phyloP scores from a whole-genome alignment of 1,140 invertebrate species.

The Bombus turneri region DNA sequence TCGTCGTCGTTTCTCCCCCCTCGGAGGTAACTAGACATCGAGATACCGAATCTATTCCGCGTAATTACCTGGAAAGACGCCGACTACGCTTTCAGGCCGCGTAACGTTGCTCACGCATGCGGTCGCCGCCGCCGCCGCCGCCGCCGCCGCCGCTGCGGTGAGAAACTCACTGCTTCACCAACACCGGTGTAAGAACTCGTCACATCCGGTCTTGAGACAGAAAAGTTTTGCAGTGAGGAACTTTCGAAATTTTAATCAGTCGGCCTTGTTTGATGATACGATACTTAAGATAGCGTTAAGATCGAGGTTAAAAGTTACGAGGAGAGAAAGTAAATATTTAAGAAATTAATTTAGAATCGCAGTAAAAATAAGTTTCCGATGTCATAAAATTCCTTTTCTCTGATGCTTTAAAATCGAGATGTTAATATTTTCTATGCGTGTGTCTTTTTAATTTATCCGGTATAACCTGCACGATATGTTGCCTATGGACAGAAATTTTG shows the following conservation, averaged over 20 bases:
- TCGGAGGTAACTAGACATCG: slow-evolving; percentile 57
- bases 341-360: too few relatives aligned
- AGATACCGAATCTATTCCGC: slow-evolving; percentile 74
- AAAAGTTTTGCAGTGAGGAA: neutral
- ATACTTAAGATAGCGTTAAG: neutral
- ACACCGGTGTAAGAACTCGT: neutral
- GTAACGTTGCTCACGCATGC: slow-evolving; percentile 49
- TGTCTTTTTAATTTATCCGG: too few relatives aligned
- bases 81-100: slow-evolving; percentile 31
- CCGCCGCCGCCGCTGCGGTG: neutral
- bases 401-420: neutral
- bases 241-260: too few relatives aligned
- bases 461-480: too few relatives aligned
- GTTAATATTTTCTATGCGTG: neutral
- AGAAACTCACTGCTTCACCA: slow-evolving; percentile 30
- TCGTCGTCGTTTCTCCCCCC: slow-evolving; percentile 24
- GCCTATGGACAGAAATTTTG: too few relatives aligned
- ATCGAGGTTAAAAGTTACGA: neutral
- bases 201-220: neutral
- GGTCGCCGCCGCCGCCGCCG: neutral
- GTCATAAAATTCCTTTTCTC: neutral
- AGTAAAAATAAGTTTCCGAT: too few relatives aligned
- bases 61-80: slow-evolving; percentile 67
- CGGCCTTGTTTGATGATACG: neutral
- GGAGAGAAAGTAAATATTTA: neutral